These are phyloP conservation scores for Varanus salvator DNA, from an alignment of 2,113 vertebrate genomes.

Conservation along the genomic window DNA sequence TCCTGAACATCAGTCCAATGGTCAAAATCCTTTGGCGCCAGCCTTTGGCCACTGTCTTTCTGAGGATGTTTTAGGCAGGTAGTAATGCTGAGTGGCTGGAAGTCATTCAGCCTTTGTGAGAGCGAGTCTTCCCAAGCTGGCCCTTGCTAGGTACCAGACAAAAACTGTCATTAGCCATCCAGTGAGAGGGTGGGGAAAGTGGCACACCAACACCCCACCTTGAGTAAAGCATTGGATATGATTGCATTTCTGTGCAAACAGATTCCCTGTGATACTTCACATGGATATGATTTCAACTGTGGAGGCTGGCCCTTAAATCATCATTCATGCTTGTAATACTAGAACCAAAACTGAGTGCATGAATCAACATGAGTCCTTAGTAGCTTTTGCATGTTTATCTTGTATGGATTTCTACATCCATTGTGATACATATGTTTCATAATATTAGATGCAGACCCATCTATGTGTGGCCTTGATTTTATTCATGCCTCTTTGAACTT, in stretches of 20 bases:
- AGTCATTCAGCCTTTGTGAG: not conserved
- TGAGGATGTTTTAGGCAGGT: not conserved
- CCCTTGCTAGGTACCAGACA: not conserved
- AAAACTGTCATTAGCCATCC: not conserved
- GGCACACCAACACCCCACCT: not conserved
- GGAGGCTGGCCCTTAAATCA: not conserved
- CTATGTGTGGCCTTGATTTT: not conserved
- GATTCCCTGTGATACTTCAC: not conserved
- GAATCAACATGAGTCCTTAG: not conserved
- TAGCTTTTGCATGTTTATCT: not conserved
- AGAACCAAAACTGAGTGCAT: not conserved
- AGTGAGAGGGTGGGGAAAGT: not conserved
- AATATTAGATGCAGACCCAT: not conserved
- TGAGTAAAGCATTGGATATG: not conserved
- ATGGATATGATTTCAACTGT: not conserved
- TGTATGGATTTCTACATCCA: not conserved
- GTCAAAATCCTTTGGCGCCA: too few species aligned
- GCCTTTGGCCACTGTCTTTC: not conserved
- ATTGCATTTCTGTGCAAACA: not conserved
- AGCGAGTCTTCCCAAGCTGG: not conserved
- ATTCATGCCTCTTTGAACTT: slow-evolving; percentile 3
- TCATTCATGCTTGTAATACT: not conserved
- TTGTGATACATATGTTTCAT: not conserved
- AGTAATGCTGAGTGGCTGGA: not conserved
- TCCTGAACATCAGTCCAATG: too few species aligned